Evolutionary conservation across 2,888 invertebrate genomes (phyloP).

Genomic region (Stenodema calcarata): DNA sequence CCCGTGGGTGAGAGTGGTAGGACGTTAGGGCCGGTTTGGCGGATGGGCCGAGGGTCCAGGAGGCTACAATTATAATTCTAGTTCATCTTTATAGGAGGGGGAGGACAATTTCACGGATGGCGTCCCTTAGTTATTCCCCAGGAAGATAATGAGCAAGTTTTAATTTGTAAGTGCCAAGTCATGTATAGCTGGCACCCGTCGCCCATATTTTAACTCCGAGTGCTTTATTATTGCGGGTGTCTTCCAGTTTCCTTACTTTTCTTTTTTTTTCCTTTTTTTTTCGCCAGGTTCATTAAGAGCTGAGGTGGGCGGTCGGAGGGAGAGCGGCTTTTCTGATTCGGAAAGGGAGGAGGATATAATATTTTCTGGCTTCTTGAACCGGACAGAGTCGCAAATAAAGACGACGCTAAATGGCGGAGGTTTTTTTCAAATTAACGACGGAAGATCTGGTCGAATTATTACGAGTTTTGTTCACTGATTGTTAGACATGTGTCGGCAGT

Average conservation of each 20-base stretch:
- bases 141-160: slow-evolving; percentile 48
- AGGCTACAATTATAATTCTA: slow-evolving; percentile 42
- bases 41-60: slow-evolving; percentile 9
- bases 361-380: background rate
- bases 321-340: slow-evolving; percentile 24
- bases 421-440: background rate
- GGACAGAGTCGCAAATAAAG: background rate
- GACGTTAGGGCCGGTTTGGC: background rate
- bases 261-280: too few relatives aligned
- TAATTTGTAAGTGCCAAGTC: slow-evolving; percentile 49
- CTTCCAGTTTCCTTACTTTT: slow-evolving; percentile 6
- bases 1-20: background rate
- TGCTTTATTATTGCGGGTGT: slow-evolving; percentile 44
- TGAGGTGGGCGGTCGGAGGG: slow-evolving; percentile 18
- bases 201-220: slow-evolving; percentile 42
- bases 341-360: slow-evolving; percentile 16
- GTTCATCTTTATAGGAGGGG: slow-evolving; percentile 30
- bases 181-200: slow-evolving; percentile 44
- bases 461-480: too few relatives aligned
- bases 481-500: too few relatives aligned
- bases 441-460: background rate
- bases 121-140: slow-evolving; percentile 32
- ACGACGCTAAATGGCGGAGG: background rate
- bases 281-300: slow-evolving; percentile 32
- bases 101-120: slow-evolving; percentile 45